These are phyloP conservation scores for Drosophila sordidula DNA, from an alignment of 2,888 invertebrate species.

Conservation along the genomic window DNA sequence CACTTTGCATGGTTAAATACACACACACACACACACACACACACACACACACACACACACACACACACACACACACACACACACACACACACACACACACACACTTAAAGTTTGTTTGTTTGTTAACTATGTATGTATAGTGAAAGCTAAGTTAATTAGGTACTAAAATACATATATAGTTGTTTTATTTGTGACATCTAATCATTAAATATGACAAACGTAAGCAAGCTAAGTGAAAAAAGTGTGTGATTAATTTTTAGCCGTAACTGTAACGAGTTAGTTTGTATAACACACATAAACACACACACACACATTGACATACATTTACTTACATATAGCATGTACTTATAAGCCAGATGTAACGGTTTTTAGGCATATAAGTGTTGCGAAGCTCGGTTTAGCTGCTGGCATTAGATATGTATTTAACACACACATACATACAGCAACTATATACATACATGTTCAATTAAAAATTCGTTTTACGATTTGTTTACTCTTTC, in stretches of 20 bases:
- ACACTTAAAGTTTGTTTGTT: constrained; percentile 18
- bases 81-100: constrained; percentile 13
- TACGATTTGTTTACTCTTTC: constrained; percentile 20
- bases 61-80: constrained; percentile 12
- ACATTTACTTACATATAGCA: constrained; percentile 41
- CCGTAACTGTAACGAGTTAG: constrained; percentile 44
- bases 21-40: constrained; percentile 9
- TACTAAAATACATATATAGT: constrained; percentile 49
- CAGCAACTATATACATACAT: constrained; percentile 28
- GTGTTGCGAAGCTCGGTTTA: constrained; percentile 62
- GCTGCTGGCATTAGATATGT: constrained; percentile 30
- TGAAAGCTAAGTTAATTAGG: constrained; percentile 43
- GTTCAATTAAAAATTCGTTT: constrained; percentile 10
- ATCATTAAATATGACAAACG: constrained; percentile 39
- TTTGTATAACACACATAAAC: constrained; percentile 20
- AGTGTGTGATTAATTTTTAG: constrained; percentile 48
- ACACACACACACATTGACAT: constrained; percentile 33
- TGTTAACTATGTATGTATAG: constrained; percentile 55
- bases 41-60: constrained; percentile 5
- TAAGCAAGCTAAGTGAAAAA: constrained; percentile 44
- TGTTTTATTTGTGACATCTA: constrained; percentile 52
- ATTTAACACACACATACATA: constrained; percentile 35
- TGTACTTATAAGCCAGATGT: constrained; percentile 64
- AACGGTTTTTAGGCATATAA: constrained; percentile 71
- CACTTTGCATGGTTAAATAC: constrained; percentile 45